Evolutionary conservation across 1,140 invertebrate genomes (phyloP).

Genomic region (Hetaerina americana): DNA sequence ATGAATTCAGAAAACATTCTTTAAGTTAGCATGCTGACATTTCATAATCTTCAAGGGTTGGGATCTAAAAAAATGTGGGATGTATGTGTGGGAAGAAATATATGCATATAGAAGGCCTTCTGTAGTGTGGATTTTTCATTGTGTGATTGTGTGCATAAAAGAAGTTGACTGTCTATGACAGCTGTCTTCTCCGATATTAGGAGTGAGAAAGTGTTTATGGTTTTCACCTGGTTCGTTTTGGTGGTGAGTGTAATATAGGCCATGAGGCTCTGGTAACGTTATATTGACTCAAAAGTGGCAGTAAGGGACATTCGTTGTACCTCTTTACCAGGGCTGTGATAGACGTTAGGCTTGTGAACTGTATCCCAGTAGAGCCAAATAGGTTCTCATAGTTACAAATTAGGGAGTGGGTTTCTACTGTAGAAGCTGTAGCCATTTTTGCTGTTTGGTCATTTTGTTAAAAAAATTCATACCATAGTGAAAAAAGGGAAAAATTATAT

Average conservation of each 20-base stretch:
- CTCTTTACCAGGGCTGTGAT: background rate
- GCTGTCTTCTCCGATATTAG: background rate
- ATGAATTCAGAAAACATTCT: background rate
- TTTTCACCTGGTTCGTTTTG: background rate
- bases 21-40: background rate
- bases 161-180: background rate
- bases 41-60: background rate
- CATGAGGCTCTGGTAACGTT: background rate
- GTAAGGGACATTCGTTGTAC: background rate
- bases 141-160: background rate
- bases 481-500: background rate
- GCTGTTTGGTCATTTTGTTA: constrained; percentile 6
- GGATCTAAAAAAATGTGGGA: background rate
- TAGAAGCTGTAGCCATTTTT: constrained; percentile 8
- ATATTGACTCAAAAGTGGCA: background rate
- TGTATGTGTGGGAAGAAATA: background rate
- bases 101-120: background rate
- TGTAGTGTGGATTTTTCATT: background rate
- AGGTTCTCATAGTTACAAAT: background rate
- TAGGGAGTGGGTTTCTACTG: constrained; percentile 7
- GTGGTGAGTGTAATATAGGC: background rate
- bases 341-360: background rate
- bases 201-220: background rate
- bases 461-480: background rate
- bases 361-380: constrained; percentile 3